Percentiles rank a stretch among this genome's conserved stretches.
Conservation (phyloP, 2,888 invertebrate species). For the Lochmaea crataegi region DNA sequence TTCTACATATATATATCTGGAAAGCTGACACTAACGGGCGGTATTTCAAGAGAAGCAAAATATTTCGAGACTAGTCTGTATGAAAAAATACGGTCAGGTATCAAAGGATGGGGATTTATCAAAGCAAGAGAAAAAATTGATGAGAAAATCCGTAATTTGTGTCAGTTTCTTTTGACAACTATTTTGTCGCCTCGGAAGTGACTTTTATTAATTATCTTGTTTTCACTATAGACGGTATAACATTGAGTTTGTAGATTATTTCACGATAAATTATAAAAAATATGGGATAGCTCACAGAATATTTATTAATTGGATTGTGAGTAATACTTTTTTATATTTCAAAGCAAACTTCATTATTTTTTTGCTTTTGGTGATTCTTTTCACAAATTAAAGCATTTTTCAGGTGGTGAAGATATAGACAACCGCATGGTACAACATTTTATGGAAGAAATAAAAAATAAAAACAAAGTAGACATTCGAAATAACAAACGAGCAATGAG, state of each 20-base stretch:
- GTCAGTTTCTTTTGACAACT: background rate
- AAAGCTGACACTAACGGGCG: slow-evolving; percentile 4
- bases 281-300: no score
- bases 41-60: background rate
- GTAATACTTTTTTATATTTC: background rate
- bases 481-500: slow-evolving; percentile 69
- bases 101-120: background rate
- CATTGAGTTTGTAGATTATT: no score
- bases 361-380: slow-evolving; percentile 51
- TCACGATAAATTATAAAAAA: no score
- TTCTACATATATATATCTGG: slow-evolving; percentile 58
- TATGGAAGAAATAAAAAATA: slow-evolving; percentile 69
- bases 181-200: background rate
- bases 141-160: background rate
- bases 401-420: slow-evolving; percentile 69
- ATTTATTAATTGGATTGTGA: no score
- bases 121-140: background rate
- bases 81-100: background rate
- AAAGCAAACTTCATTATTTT: slow-evolving; percentile 42
- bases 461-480: slow-evolving; percentile 66
- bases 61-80: background rate
- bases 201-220: background rate
- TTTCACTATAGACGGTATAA: no score
- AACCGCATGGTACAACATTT: slow-evolving; percentile 68
- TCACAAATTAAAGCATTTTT: background rate